These are phyloP conservation scores for Scortum barcoo DNA, from an alignment of 2,113 vertebrate species.

Conservation along the genomic window DNA sequence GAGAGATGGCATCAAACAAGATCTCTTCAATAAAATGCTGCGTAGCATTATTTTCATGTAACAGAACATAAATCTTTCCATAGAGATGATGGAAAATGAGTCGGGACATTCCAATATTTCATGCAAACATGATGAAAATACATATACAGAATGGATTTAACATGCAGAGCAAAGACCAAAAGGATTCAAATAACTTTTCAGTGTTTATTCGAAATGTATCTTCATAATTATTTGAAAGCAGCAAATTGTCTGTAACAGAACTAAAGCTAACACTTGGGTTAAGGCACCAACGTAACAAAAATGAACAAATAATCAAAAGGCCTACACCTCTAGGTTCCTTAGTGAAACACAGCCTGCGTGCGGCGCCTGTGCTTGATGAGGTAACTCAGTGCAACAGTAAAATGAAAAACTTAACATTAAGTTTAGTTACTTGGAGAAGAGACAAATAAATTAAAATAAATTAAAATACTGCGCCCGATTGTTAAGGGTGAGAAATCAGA, in stretches of 20 bases:
- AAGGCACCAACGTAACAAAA: slow-evolving; percentile 82
- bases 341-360: slow-evolving; percentile 31
- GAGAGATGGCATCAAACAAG: slow-evolving; percentile 11
- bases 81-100: slow-evolving; percentile 6
- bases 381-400: slow-evolving; percentile 49
- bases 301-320: slow-evolving; percentile 54
- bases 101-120: slow-evolving; percentile 34
- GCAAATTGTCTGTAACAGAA: slow-evolving; percentile 53
- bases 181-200: slow-evolving; percentile 2
- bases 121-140: slow-evolving; percentile 57
- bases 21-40: slow-evolving; percentile 40
- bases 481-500: neutral
- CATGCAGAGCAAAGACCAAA: slow-evolving; percentile 59
- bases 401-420: slow-evolving; percentile 16
- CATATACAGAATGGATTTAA: slow-evolving; percentile 27
- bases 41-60: slow-evolving; percentile 50
- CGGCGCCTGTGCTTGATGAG: slow-evolving; percentile 56
- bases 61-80: slow-evolving; percentile 30
- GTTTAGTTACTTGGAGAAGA: slow-evolving; percentile 10
- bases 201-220: neutral
- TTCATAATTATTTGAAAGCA: slow-evolving; percentile 54
- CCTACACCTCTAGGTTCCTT: slow-evolving; percentile 41
- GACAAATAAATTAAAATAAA: neutral
- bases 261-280: slow-evolving; percentile 68
- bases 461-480: neutral